Base-by-base conservation (phyloP, 2,888 invertebrate genomes). In the Lysandra coridon region DNA sequence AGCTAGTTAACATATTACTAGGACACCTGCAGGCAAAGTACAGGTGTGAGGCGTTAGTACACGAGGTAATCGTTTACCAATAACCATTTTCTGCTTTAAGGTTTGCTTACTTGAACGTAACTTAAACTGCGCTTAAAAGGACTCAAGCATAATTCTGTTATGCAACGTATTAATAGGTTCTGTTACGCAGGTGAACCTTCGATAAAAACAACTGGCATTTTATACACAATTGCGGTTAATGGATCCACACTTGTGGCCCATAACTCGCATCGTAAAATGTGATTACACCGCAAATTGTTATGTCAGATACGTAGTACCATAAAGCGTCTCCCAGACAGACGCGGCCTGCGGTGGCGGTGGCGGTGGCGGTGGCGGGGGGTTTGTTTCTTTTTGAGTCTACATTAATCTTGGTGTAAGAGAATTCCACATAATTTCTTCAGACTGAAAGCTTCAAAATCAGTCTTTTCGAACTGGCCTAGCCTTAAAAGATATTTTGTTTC, bases 291-390 rank as follows among this genome's bases (percentile, higher is more conserved):
- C 76, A 33, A 74, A 30, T 23, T 53, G 57, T 53, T 49, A 53
- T 30, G 76, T 30, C 76, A 10, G 76, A 57, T 53, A 53, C 75
- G 49, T 53, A 53, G 53, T 76, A 33, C 76, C 73, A 57, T 79
- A 57, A 78, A 49, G 30, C n/a, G n/a, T n/a, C n/a, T n/a, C n/a
- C n/a, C n/a, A n/a, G n/a, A n/a, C n/a, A n/a, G n/a, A n/a, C n/a
- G n/a, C n/a, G n/a, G n/a, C n/a, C n/a, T n/a, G n/a, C n/a, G n/a
- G n/a, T n/a, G n/a, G n/a, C n/a, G n/a, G n/a, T n/a, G n/a, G n/a
- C n/a, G n/a, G n/a, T n/a, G n/a, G n/a, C n/a, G n/a, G n/a, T n/a
- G n/a, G n/a, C n/a, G n/a, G n/a, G n/a, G n/a, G n/a, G n/a, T n/a
- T n/a, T n/a, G n/a, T n/a, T n/a, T n/a, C n/a, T n/a, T n/a, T n/a